These are phyloP conservation scores for Athripsodes cinereus DNA, from an alignment of 2,888 invertebrate genomes.

Conservation along the genomic window DNA sequence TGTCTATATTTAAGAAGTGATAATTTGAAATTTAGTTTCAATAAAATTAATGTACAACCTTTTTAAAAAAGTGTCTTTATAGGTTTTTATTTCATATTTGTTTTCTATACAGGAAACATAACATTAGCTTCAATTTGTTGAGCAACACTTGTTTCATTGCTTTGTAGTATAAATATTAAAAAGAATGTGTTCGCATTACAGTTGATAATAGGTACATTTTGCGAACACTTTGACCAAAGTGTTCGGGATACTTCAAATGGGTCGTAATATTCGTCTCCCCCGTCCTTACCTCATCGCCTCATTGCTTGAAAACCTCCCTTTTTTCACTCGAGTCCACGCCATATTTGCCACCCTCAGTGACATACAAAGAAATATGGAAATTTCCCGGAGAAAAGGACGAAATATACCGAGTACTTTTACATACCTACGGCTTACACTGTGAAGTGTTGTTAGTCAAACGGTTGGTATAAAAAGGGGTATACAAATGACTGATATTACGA, in stretches of 20 bases:
- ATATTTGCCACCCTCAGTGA: slow-evolving; percentile 3
- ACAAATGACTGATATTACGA: neutral
- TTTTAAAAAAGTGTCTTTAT: no score
- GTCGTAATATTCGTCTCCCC: neutral
- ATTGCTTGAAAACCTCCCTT: neutral
- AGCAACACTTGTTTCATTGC: no score
- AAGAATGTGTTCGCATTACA: neutral
- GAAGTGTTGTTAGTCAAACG: neutral
- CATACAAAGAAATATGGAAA: slow-evolving; percentile 26
- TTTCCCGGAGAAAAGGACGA: slow-evolving; percentile 9
- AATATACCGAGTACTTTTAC: neutral
- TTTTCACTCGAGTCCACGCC: neutral
- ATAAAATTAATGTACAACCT: no score
- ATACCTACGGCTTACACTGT: neutral
- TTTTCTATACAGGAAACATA: no score
- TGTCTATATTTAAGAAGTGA: no score
- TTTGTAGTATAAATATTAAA: no score
- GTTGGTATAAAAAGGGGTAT: neutral
- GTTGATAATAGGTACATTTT: slow-evolving; percentile 1
- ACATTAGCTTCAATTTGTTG: no score
- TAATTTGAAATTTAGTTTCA: no score
- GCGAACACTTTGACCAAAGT: neutral
- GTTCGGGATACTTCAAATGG: neutral
- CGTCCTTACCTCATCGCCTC: neutral
- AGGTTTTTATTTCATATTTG: no score